These are phyloP conservation scores for Steromphala cineraria DNA, from an alignment of 2,888 invertebrate species.

Conservation along the genomic window DNA sequence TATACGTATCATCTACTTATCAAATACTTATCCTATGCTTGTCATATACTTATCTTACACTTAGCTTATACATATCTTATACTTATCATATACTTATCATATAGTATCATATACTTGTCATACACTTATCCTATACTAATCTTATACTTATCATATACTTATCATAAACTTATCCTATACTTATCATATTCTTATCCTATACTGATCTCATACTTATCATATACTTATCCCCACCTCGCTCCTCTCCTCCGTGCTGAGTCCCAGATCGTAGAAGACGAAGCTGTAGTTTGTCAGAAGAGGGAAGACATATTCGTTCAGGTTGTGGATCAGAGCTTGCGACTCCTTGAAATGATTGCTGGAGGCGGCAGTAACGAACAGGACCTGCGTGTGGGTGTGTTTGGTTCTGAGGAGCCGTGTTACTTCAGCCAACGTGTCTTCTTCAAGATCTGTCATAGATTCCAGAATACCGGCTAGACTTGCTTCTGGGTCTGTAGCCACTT, in stretches of 20 bases:
- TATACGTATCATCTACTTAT: no score
- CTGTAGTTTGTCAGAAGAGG: not conserved
- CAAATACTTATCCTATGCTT: no score
- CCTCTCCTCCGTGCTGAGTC: not conserved
- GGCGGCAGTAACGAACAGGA: constrained; percentile 18
- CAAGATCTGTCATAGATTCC: not conserved
- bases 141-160: no score
- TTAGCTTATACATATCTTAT: no score
- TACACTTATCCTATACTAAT: no score
- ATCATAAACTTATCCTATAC: no score
- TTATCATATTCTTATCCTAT: no score
- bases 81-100: no score
- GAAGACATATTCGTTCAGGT: constrained; percentile 7
- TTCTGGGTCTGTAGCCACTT: not conserved
- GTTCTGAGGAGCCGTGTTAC: not conserved
- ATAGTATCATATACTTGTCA: no score
- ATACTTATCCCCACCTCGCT: not conserved
- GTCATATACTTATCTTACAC: no score
- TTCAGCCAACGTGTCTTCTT: not conserved
- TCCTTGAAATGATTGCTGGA: constrained; percentile 16
- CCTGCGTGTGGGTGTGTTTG: not conserved
- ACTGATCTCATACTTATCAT: no score
- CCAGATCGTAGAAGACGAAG: constrained; percentile 16
- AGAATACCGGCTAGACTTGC: not conserved
- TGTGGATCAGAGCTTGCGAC: constrained; percentile 16